Percentiles rank a stretch among this genome's conserved stretches.
Conservation (phyloP, 2,113 vertebrate species). For the Tupaia chinensis region DNA sequence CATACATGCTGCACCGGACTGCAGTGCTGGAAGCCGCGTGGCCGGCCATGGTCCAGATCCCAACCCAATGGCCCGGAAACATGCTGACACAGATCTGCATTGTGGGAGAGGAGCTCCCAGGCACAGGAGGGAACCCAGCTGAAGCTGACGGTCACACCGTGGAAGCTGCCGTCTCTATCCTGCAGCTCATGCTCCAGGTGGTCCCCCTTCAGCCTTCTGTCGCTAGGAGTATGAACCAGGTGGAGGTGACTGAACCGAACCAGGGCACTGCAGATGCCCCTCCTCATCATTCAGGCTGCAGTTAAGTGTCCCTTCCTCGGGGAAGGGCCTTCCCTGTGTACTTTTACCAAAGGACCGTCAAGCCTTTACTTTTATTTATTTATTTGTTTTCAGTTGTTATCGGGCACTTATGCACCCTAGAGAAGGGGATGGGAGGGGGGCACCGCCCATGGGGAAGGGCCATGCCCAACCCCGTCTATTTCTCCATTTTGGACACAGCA, state of each 20-base stretch:
- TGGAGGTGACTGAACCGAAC: neutral
- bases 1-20: no score
- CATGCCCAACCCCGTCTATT: no score
- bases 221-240: neutral
- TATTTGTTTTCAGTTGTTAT: no score
- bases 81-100: neutral
- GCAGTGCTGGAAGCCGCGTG: no score
- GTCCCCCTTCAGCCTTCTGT: neutral
- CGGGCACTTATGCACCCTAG: no score
- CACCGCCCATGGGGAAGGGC: no score
- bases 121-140: neutral
- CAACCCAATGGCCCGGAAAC: no score
- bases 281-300: neutral
- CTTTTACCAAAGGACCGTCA: neutral
- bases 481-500: no score
- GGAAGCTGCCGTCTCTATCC: neutral
- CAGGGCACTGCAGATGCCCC: neutral
- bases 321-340: neutral
- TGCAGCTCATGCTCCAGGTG: neutral
- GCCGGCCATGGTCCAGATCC: no score
- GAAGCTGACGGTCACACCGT: neutral
- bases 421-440: no score
- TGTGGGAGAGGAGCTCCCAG: neutral
- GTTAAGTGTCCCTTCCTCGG: neutral
- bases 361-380: no score